Evolutionary conservation across 2,888 invertebrate genomes (phyloP), one percentile per base, ranked within the genome.

Genomic region (Sepioteuthis lessoniana): DNA sequence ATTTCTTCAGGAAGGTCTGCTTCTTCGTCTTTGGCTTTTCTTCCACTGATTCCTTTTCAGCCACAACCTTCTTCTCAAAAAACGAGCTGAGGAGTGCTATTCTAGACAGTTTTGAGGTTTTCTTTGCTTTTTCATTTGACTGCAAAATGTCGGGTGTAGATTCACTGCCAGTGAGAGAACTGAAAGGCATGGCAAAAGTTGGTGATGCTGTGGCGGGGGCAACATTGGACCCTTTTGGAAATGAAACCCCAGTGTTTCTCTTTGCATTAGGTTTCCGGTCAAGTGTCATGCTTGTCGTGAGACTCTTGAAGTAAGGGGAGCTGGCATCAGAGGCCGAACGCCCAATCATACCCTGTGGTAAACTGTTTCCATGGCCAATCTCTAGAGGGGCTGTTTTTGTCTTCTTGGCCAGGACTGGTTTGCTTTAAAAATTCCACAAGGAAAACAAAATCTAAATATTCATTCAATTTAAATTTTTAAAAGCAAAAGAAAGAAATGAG

Each of bases 41-140:
- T 91, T 95, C 95, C 21, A 95, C 4, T 1, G 60, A 50, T 55
- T 93, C 50, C 35, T 35, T n/a, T 38, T 90, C 90, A 31, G 94
- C 94, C 2, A 96, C 95, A 60, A 96, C 96, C 94, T 96, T 96
- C 94, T 96, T 95, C 94, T 96, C 96, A 95, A 96, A 96, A 95
- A 96, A 96, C 13, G 96, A 96, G 94, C 96, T 96, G 21, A 96
- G 95, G 55, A 96, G 96, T n/a, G 96, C 96, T 94, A 96, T 96
- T 95, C 96, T 96, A 31, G 96, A 96, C 93, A 96, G 95, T 55
- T 94, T 94, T 3, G 94, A 94, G 28, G 94, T 46, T 94, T 94
- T 94, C 60, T 94, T 94, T 13, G 90, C 93, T 35, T 94, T 94
- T 90, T 94, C 94, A 35, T 93, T 91, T 38, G 94, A 94, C 19